phyloP scores from a whole-genome alignment of 2,113 vertebrate genomes.

The Orientallactaga bullata region DNA sequence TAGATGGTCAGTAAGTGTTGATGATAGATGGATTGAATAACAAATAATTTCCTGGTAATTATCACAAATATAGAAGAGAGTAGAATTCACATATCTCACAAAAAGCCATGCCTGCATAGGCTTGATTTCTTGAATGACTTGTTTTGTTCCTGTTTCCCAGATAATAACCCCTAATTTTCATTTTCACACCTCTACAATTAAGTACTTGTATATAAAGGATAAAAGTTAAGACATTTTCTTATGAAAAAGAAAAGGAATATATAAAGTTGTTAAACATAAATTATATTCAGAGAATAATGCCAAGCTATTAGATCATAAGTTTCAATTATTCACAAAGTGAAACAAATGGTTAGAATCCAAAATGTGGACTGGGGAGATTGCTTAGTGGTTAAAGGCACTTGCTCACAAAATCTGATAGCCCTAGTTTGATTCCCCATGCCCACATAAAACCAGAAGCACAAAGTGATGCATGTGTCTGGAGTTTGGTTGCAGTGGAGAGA shows the following conservation, averaged over 20 bases:
- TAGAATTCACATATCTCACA: not conserved
- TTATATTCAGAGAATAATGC: not conserved
- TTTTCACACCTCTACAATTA: conserved; percentile 12
- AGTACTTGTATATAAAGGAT: conserved; percentile 23
- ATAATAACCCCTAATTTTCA: conserved; percentile 46
- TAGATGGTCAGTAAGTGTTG: not conserved
- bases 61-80: conserved; percentile 13
- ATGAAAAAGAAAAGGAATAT: conserved; percentile 12
- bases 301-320: not conserved
- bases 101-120: not conserved
- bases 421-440: too few species aligned
- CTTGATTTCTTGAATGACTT: not conserved
- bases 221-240: conserved; percentile 29
- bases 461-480: too few species aligned
- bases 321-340: conserved; percentile 40
- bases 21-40: not conserved
- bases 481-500: too few species aligned
- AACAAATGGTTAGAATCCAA: not conserved
- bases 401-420: too few species aligned
- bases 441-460: too few species aligned
- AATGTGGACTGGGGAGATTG: too few species aligned
- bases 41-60: conserved; percentile 12
- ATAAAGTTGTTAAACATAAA: conserved; percentile 47
- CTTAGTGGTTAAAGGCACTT: too few species aligned
- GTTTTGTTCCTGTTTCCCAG: conserved; percentile 44